Evolutionary conservation across 2,888 invertebrate species (phyloP).

Genomic region (Uropetala carovei): DNA sequence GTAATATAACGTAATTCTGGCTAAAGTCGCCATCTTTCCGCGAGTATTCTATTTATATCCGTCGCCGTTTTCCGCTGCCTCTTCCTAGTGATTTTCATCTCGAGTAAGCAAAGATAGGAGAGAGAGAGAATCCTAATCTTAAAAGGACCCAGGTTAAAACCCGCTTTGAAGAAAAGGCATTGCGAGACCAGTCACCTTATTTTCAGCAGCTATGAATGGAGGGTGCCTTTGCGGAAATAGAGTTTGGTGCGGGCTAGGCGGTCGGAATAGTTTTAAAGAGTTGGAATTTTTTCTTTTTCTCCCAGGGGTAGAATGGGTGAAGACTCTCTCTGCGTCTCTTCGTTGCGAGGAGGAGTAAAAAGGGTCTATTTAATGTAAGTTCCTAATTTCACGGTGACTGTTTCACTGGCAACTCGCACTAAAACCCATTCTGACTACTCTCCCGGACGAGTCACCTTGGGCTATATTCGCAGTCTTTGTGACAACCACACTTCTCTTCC

Average conservation of each 20-base stretch:
- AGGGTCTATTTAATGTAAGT: conserved; percentile 63
- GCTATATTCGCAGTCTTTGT: conserved; percentile 2
- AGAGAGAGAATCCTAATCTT: neutral
- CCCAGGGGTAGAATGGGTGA: neutral
- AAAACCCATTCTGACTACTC: neutral
- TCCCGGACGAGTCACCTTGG: neutral
- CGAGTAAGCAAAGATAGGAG: neutral
- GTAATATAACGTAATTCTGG: too few species aligned
- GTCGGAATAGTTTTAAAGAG: conserved; percentile 25
- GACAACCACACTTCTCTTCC: neutral
- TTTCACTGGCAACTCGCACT: conserved; percentile 54
- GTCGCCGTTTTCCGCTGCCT: neutral
- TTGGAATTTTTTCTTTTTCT: neutral
- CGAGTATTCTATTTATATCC: too few species aligned
- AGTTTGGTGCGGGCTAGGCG: neutral
- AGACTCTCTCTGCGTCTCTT: conserved; percentile 5
- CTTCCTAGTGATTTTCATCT: neutral
- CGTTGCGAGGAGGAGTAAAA: conserved; percentile 36
- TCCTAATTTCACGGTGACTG: conserved; percentile 66
- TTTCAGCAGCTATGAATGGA: conserved; percentile 20
- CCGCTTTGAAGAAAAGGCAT: neutral
- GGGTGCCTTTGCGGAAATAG: neutral
- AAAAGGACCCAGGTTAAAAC: neutral
- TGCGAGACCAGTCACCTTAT: conserved; percentile 22
- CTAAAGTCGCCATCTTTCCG: too few species aligned